Conservation (phyloP, 1,140 invertebrate genomes). For the Coelopa frigida region DNA sequence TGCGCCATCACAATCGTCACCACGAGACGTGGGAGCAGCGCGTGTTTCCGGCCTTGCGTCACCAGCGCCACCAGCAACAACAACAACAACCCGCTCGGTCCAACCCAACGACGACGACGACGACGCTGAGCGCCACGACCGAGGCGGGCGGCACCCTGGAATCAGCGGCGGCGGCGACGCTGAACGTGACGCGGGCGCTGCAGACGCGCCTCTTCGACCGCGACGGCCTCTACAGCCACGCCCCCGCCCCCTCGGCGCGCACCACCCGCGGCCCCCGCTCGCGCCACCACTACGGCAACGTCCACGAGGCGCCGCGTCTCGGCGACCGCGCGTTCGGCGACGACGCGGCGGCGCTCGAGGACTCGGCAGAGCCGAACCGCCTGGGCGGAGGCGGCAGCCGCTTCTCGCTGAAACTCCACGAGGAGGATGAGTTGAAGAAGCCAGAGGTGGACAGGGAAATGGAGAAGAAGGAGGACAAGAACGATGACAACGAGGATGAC, state of each 20-base stretch:
- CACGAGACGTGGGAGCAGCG: background rate
- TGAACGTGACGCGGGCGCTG: background rate
- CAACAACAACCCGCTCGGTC: slow-evolving; percentile 1
- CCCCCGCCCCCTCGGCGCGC: background rate
- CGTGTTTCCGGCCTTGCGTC: background rate
- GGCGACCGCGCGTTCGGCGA: background rate
- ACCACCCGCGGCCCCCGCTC: slow-evolving; percentile 6
- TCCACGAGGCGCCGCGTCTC: no score
- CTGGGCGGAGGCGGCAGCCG: slow-evolving; percentile 1
- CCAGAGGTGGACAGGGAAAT: background rate
- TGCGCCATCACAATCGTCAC: background rate
- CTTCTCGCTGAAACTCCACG: background rate
- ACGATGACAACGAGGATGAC: background rate
- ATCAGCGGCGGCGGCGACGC: background rate
- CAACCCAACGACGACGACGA: background rate
- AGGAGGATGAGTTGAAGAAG: background rate
- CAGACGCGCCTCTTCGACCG: slow-evolving; percentile 8
- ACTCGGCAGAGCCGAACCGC: no score
- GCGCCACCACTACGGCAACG: background rate
- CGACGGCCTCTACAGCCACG: slow-evolving; percentile 2
- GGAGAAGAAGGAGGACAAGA: background rate
- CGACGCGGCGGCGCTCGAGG: background rate
- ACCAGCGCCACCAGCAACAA: background rate
- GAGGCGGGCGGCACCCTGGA: background rate
- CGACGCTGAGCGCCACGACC: background rate